phyloP scores from a whole-genome alignment of 2,113 vertebrate species.

The mouse (Mus musculus) region GRCm39 chrX:57799001-57799500 shows the following conservation, averaged over 20 bases:
- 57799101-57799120: neutral
- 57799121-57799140: neutral
- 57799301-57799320: slow-evolving; percentile 18
- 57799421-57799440: neutral
- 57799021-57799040: neutral
- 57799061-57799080: neutral
- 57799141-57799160: neutral
- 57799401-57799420: neutral
- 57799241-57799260: slow-evolving; percentile 10
- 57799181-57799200: neutral
- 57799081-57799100: neutral
- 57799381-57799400: neutral
- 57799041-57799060: slow-evolving; percentile 6
- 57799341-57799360: neutral
- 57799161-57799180: too few relatives aligned
- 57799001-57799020: neutral
- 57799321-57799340: neutral
- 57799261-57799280: neutral
- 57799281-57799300: neutral
- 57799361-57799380: slow-evolving; percentile 42
- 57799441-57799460: neutral
- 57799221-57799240: neutral
- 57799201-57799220: neutral
- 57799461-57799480: slow-evolving; percentile 11
- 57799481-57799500: neutral